Base-by-base conservation (phyloP, 2,113 vertebrate genomes). In the Excalfactoria chinensis region DNA sequence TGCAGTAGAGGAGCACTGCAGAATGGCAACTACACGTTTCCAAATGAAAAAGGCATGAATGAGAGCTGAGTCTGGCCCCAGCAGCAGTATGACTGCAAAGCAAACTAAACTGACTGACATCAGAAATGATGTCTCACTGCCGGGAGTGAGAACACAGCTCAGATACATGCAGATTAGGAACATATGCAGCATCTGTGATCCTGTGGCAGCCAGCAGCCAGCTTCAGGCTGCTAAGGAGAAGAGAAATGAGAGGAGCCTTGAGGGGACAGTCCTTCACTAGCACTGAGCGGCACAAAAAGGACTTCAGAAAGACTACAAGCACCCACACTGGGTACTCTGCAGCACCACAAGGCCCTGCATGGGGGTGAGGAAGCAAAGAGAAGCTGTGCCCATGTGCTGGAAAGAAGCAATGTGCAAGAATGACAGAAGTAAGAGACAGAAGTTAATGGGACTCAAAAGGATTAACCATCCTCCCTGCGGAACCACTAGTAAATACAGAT, bases 221-320 rank as follows among this genome's bases (percentile, higher is more conserved):
- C 6, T 49, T 16, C 60, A 32, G 41, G 53, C 15, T 55, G 71
- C 1, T 48, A 43, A 37, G 3, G 17, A 81, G 19, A 49, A 48
- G 56, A 60, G 32, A 43, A 25, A 44, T 58, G 16, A 56, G 43
- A 37, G 2, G 2, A 62, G 21, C 1, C 0, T 0, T 0, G 26
- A 13, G 19, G 5, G 13, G 11, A 81, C 28, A 55, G 78, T 20
- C 37, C 41, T 28, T 81, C 53, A 44, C 55, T 43, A 23, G 34
- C 59, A 83, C 2, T 30, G 79, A 88, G 34, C 74, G 13, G 26
- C 28, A 89, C 63, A 28, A 26, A 70, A 49, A 80, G 46, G 59
- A 67, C 34, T 67, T 32, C 41, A 89, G 85, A 79, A 76, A 28
- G 25, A 43, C 46, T 34, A 32, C 63, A 46, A 59, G 49, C 43